Conservation (phyloP, 2,113 vertebrate genomes). For the Craseonycteris thonglongyai region DNA sequence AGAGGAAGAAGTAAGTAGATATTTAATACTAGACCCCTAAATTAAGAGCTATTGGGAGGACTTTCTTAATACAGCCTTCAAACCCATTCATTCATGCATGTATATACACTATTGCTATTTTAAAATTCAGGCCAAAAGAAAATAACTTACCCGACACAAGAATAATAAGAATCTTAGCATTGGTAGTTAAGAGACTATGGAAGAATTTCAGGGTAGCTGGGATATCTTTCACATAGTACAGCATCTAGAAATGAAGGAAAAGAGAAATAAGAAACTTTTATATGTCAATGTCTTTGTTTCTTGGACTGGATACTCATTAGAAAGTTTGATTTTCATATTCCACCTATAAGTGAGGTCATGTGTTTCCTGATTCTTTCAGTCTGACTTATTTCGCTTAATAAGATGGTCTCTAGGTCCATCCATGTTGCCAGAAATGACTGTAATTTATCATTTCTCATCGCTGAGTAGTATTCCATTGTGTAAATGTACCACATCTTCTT, state of each 20-base stretch:
- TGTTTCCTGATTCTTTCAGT: too few species aligned
- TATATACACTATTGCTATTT: neutral
- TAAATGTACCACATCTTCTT: too few species aligned
- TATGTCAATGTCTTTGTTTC: neutral
- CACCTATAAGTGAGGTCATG: too few species aligned
- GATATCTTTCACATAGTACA: slow-evolving; percentile 91
- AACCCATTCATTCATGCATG: neutral
- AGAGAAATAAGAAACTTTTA: rapidly evolving
- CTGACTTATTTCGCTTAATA: too few species aligned
- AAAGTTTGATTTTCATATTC: too few species aligned
- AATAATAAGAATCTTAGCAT: slow-evolving; percentile 89
- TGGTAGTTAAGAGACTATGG: slow-evolving; percentile 82
- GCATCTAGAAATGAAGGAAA: slow-evolving; percentile 77
- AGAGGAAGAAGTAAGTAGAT: neutral
- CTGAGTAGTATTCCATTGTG: too few species aligned
- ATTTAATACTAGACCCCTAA: neutral
- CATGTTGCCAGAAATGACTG: too few species aligned
- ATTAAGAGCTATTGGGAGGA: neutral
- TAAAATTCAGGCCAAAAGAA: neutral
- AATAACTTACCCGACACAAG: slow-evolving; percentile 88
- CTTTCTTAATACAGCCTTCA: neutral
- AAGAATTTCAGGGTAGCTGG: slow-evolving; percentile 86
- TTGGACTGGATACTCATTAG: neutral
- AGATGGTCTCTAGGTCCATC: too few species aligned
- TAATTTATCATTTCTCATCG: too few species aligned